Conservation (phyloP, 1,140 invertebrate genomes). For the Calliphora vicina region DNA sequence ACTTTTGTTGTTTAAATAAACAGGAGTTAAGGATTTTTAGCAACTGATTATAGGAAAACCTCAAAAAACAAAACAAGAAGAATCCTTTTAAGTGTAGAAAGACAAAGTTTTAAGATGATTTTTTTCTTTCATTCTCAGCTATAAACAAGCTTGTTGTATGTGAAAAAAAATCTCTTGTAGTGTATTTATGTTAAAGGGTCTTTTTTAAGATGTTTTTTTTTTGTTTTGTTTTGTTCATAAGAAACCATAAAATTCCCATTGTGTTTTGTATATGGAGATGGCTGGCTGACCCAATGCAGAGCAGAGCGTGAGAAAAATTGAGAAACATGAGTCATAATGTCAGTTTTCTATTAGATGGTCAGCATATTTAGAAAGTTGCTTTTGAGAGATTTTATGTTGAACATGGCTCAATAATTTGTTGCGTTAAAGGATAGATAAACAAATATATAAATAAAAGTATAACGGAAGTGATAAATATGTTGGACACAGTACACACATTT, state of each 20-base stretch:
- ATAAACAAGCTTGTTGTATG: background rate
- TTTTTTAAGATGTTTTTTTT: background rate
- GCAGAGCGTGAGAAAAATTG: background rate
- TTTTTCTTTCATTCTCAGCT: background rate
- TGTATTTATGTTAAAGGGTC: background rate
- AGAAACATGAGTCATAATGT: background rate
- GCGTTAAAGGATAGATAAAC: too few species aligned
- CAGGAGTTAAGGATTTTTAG: background rate
- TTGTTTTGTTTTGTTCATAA: background rate
- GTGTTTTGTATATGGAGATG: background rate
- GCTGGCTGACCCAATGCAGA: background rate
- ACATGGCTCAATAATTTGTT: too few species aligned
- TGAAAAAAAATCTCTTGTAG: background rate
- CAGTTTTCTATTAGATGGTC: background rate
- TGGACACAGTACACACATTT: too few species aligned
- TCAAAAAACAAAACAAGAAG: background rate
- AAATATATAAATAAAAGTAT: too few species aligned
- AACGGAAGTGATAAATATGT: too few species aligned
- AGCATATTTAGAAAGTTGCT: background rate
- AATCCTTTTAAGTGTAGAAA: conserved; percentile 4
- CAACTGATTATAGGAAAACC: background rate
- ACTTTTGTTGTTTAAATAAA: background rate
- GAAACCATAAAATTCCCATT: background rate
- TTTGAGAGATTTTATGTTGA: too few species aligned
- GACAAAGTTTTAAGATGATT: background rate